Conservation (phyloP, 2,888 invertebrate species). For the Calliphora vomitoria region DNA sequence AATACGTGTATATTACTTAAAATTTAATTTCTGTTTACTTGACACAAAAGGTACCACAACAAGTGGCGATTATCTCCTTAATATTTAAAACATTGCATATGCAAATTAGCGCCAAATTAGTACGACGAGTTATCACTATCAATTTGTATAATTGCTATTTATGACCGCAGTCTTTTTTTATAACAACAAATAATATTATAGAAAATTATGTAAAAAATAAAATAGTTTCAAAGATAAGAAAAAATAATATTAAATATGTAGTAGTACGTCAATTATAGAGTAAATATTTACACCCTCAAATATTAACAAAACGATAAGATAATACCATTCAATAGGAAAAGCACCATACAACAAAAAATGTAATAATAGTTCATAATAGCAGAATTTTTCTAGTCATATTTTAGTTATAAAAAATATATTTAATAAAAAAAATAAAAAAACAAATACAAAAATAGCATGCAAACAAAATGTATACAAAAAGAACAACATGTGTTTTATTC, state of each 20-base stretch:
- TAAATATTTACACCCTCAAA: slow-evolving; percentile 41
- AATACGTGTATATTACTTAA: too few relatives aligned
- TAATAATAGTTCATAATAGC: neutral
- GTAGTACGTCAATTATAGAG: slow-evolving; percentile 16
- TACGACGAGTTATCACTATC: neutral
- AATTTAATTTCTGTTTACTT: too few relatives aligned
- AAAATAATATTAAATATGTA: neutral
- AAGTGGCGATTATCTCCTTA: too few relatives aligned
- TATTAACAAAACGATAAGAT: slow-evolving; percentile 30
- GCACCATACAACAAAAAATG: neutral
- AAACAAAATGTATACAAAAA: slow-evolving; percentile 10
- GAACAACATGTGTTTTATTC: slow-evolving; percentile 51
- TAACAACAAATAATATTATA: neutral
- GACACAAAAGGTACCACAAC: too few relatives aligned
- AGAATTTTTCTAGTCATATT: too few relatives aligned
- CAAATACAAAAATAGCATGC: neutral
- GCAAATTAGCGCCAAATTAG: neutral
- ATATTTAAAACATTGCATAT: too few relatives aligned
- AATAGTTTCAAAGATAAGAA: slow-evolving; percentile 6
- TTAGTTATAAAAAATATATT: neutral
- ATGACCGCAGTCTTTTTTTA: neutral
- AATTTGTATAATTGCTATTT: neutral
- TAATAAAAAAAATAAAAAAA: neutral
- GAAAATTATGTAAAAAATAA: neutral
- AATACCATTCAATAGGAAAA: neutral